Conservation (phyloP, 2,113 vertebrate genomes). For the Rhineura floridana region DNA sequence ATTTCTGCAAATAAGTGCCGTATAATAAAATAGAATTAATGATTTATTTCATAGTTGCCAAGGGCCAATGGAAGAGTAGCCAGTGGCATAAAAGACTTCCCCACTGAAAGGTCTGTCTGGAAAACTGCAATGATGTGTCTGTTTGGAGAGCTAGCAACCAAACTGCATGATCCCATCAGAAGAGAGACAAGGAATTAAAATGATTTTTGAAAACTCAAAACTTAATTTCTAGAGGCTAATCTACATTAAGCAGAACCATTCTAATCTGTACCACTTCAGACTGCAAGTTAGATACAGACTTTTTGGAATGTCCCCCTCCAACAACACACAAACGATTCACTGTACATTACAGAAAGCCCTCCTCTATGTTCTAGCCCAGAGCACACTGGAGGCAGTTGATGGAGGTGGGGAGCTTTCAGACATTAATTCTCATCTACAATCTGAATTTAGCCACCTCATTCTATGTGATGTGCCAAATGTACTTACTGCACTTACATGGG, state of each 20-base stretch:
- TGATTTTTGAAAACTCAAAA: not conserved
- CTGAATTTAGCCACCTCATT: not conserved
- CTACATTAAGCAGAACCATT: not conserved
- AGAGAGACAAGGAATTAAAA: not conserved
- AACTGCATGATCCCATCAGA: not conserved
- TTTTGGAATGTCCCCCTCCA: too few species aligned
- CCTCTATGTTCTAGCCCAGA: not conserved
- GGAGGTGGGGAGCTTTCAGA: not conserved
- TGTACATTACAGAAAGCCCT: not conserved
- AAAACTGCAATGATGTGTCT: not conserved
- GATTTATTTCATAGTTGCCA: not conserved
- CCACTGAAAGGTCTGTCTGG: not conserved
- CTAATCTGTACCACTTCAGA: not conserved
- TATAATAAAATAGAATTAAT: not conserved
- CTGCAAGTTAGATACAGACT: not conserved
- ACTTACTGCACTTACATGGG: not conserved
- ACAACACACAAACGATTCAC: not conserved
- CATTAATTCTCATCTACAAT: not conserved
- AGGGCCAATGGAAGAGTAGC: conserved; percentile 6
- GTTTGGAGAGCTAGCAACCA: not conserved
- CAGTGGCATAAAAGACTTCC: not conserved
- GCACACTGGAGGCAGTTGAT: too few species aligned
- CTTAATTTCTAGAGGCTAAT: not conserved
- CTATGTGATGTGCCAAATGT: not conserved
- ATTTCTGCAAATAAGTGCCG: not conserved